Evolutionary conservation across 2,888 invertebrate genomes (phyloP), one percentile per base, ranked within the genome.

Genomic region (Rhingia rostrata): DNA sequence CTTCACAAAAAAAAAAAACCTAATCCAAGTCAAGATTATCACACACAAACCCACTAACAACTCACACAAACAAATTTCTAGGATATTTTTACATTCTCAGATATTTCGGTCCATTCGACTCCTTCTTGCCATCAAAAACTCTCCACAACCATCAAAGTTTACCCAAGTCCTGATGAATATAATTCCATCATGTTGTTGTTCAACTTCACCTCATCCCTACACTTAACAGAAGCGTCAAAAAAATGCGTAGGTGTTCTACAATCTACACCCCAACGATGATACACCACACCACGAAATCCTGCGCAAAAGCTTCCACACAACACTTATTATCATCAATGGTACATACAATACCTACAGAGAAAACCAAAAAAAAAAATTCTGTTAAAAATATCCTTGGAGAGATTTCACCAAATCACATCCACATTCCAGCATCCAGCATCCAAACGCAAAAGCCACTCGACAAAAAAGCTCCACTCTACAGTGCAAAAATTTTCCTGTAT

Each of bases 241-340:
- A 60, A 64, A 69, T 22, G 72, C 84, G 84, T 80, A 84, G 83
- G 83, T 79, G 83, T 67, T 14, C 41, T 14, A 45, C 43, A 63
- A 63, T 14, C 41, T 14, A 45, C 43, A 63, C 63, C 60, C 32
- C 22, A 2, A 14, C 22, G 39, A 58, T 72, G 41, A 12, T 30
- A 60, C 60, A 70, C 64, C 64, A 45, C 66, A 63, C 33, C 22
- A 22, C 22, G 2, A 64, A 74, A 54, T 54, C 69, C 80, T 80
- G 84, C 84, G 84, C 84, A 84, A 43, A 70, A 66, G 54, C 45
- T 6, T 32, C 30, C 63, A 54, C 22, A 22, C 22, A 22, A 22
- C 22, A 47, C 49, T 70, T 60, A 66, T 49, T 66, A 66, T 60
- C 72, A 82, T 82, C 82, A 82, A 82, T 82, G 82, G 82, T 63